Conservation (phyloP, 2,113 vertebrate genomes). For the Casuarius casuarius region DNA sequence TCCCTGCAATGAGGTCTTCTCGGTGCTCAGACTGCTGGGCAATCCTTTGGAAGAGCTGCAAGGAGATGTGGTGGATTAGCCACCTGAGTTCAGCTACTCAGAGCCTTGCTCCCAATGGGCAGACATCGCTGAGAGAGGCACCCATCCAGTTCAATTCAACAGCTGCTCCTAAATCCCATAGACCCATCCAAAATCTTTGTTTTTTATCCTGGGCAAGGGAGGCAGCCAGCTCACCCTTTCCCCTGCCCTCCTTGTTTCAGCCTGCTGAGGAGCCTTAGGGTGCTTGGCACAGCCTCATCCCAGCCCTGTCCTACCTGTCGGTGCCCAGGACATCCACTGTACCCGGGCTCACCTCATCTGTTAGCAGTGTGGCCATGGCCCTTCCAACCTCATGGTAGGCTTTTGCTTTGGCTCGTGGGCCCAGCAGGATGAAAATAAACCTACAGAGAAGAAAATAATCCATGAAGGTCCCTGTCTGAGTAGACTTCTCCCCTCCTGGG, state of each 20-base stretch:
- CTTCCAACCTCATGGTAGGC: slow-evolving; percentile 79
- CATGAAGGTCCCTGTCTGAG: neutral
- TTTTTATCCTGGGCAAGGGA: neutral
- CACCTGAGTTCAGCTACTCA: accelerated
- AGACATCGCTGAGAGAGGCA: neutral
- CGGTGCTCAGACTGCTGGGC: slow-evolving; percentile 62
- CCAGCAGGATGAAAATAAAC: slow-evolving; percentile 83
- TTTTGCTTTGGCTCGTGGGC: slow-evolving; percentile 63
- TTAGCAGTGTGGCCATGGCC: slow-evolving; percentile 77
- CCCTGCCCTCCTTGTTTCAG: neutral
- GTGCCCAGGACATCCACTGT: neutral
- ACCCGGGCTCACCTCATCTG: slow-evolving; percentile 73
- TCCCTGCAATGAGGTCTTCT: slow-evolving; percentile 73
- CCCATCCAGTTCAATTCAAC: neutral
- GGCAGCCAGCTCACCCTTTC: accelerated
- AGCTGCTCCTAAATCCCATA: neutral
- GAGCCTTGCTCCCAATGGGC: neutral
- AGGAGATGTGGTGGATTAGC: neutral
- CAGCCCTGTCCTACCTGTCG: neutral
- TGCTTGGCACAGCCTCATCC: neutral
- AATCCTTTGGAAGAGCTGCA: slow-evolving; percentile 76
- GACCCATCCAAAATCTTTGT: neutral
- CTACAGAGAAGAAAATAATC: slow-evolving; percentile 25
- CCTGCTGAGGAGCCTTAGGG: neutral
- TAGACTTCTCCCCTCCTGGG: accelerated